Evolutionary conservation across 1,140 invertebrate genomes (phyloP), one percentile per base, ranked within the genome.

Genomic region (Magallana gigas): DNA sequence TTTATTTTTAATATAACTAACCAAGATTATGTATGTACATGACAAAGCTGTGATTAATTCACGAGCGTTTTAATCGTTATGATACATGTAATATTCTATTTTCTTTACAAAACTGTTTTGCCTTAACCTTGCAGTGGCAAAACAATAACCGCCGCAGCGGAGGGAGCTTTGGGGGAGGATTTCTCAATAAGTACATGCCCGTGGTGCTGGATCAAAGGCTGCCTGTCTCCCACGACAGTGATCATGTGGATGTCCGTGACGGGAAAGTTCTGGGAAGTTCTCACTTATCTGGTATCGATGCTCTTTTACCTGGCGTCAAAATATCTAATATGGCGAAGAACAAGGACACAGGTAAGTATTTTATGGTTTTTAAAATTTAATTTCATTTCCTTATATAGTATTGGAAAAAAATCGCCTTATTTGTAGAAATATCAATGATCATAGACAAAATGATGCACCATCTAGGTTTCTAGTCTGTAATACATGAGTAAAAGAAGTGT

Each of bases 181-280:
- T 84, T 87, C 29, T 83, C 86, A 68, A 57, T 89, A 16, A 85
- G 86, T 6, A 90, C 81, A 5, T 88, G 90, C 57, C 58, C 87
- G 8, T 90, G 90, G 90, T 90, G 90, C 68, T 90, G 90, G 90
- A 90, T 90, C 36, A 82, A 71, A 56, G 86, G 86, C n/a, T 84
- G 84, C 57, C 2, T 90, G 1, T 1, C 9, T 0, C 12, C 57
- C 8, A 14, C 36, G 1, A 0, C 59, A 58, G 58, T 59, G 3
- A 59, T 62, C n/a, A 60, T 81, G 9, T 89, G 90, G 90, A 88
- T 89, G 88, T 12, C 83, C 23, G 12, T 91, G 0, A 57, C 87
- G 0, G 88, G 88, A 0, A 91, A 88, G 82, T 82, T 76, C 29
- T 91, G 90, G 90, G 88, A 91, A 58, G 58, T 91, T 12, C 16